A percentile compares a stretch with the other conserved stretches of the same genome.
phyloP scores from a whole-genome alignment of 2,797 vertebrate species.

The Tangara arthus region DNA sequence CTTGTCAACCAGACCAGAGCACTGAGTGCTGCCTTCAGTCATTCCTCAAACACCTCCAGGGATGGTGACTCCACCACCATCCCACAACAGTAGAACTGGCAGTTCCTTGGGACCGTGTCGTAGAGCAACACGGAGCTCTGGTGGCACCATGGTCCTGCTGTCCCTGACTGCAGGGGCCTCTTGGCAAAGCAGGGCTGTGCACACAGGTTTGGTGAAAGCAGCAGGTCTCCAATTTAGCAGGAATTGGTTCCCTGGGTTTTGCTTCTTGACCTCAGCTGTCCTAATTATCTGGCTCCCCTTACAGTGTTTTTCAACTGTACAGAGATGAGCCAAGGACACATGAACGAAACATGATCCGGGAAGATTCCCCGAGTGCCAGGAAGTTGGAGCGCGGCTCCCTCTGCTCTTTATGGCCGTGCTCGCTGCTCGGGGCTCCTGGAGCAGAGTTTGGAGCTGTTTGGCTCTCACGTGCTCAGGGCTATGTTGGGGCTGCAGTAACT shows the following conservation, averaged over 20 bases:
- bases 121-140: accelerated
- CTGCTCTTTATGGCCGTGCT: slow-evolving; percentile 11
- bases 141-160: neutral
- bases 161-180: neutral
- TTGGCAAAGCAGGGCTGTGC: neutral
- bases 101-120: accelerated
- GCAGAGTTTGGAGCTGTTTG: neutral
- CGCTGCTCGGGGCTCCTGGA: neutral
- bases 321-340: slow-evolving; percentile 64
- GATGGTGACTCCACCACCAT: neutral
- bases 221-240: neutral
- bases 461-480: neutral
- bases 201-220: neutral
- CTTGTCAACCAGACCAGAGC: neutral
- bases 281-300: slow-evolving; percentile 50
- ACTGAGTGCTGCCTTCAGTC: neutral
- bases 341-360: neutral
- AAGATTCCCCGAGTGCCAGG: slow-evolving; percentile 54
- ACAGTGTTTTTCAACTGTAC: slow-evolving; percentile 63
- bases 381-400: neutral
- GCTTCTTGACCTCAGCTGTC: neutral
- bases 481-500: accelerated
- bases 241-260: neutral
- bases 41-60: neutral
- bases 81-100: neutral